These are phyloP conservation scores for Sialis fuliginosa DNA, from an alignment of 2,888 invertebrate species.

Conservation along the genomic window DNA sequence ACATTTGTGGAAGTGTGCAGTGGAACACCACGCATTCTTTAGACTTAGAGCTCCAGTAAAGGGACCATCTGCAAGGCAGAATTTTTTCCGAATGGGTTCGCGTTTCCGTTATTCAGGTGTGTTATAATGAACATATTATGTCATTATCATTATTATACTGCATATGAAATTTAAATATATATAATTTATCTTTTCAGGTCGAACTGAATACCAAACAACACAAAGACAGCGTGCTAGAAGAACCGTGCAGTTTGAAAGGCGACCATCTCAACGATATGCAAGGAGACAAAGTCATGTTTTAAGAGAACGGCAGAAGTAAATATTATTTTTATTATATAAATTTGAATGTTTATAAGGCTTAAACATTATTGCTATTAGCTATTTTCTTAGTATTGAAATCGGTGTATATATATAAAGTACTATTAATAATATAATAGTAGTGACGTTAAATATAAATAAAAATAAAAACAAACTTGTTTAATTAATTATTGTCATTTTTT, in stretches of 20 bases:
- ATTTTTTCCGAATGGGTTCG: slow-evolving; percentile 97
- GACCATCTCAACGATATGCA: slow-evolving; percentile 93
- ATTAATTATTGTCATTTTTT: no score
- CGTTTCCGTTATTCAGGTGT: slow-evolving; percentile 59
- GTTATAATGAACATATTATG: background rate
- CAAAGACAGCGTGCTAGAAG: slow-evolving; percentile 77
- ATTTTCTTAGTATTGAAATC: no score
- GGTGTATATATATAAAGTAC: no score
- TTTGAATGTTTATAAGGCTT: slow-evolving; percentile 10
- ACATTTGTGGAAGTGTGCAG: slow-evolving; percentile 99
- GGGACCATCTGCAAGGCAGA: slow-evolving; percentile 76
- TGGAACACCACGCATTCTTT: slow-evolving; percentile 99
- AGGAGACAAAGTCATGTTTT: slow-evolving; percentile 79
- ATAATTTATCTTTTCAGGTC: slow-evolving; percentile 42
- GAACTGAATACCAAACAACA: slow-evolving; percentile 95
- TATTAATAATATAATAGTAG: no score
- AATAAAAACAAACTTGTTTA: no score
- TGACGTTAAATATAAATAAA: no score
- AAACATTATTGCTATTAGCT: slow-evolving; percentile 2
- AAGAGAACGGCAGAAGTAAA: slow-evolving; percentile 56
- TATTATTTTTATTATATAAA: slow-evolving; percentile 12
- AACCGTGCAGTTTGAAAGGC: slow-evolving; percentile 89
- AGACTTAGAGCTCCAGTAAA: slow-evolving; percentile 78
- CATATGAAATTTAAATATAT: background rate
- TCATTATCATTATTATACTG: background rate